Evolutionary conservation across 2,113 vertebrate genomes (phyloP).

Genomic region (Colaptes auratus): DNA sequence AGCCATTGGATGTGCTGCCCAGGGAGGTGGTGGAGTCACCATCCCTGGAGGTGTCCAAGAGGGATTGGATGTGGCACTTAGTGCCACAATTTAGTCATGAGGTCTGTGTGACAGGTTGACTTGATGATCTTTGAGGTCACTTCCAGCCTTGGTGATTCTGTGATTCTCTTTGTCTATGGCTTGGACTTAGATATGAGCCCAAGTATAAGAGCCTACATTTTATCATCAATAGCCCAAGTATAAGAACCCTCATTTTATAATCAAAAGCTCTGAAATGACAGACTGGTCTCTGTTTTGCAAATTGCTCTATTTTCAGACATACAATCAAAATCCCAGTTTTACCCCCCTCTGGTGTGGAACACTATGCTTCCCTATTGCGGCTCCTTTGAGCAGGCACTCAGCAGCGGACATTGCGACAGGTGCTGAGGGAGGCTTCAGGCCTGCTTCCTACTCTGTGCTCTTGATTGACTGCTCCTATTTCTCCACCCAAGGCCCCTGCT

Average conservation of each 20-base stretch:
- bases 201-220: not conserved
- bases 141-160: too few relatives aligned
- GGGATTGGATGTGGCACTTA: too few relatives aligned
- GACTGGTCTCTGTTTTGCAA: not conserved
- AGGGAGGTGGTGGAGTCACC: too few relatives aligned
- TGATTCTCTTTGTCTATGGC: not conserved
- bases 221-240: too few relatives aligned
- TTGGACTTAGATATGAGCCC: not conserved
- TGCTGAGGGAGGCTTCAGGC: not conserved
- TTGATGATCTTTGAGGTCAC: too few relatives aligned
- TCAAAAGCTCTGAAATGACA: not conserved
- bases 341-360: not conserved
- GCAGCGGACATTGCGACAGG: not conserved
- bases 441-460: not conserved
- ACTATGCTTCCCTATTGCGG: accelerated
- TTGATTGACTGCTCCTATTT: slow-evolving; percentile 30
- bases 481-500: slow-evolving; percentile 20
- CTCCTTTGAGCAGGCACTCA: not conserved
- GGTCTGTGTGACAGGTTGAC: too few relatives aligned
- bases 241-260: too few relatives aligned
- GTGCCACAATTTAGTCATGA: too few relatives aligned
- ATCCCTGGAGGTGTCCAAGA: too few relatives aligned
- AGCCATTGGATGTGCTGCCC: too few relatives aligned
- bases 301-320: not conserved
- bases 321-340: not conserved